phyloP scores from a whole-genome alignment of 2,113 vertebrate species.

The Chloropsis cyanopogon region DNA sequence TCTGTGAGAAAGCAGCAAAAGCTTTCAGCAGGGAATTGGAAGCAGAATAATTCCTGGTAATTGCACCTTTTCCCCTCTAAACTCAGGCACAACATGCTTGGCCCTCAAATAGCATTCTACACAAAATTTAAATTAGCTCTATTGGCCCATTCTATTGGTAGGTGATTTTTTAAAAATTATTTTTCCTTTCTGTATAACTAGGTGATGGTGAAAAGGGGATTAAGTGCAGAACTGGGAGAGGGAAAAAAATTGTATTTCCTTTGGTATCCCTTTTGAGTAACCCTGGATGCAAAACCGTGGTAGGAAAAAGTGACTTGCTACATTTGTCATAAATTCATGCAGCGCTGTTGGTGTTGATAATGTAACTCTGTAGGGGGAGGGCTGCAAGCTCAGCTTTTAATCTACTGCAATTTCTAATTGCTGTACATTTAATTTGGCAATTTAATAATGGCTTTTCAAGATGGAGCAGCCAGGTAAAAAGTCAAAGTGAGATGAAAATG shows the following conservation, averaged over 20 bases:
- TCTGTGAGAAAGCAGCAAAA: neutral
- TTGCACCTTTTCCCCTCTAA: conserved; percentile 25
- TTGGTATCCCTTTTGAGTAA: neutral
- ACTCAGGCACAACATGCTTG: conserved; percentile 69
- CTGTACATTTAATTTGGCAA: neutral
- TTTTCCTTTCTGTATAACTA: neutral
- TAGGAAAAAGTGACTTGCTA: neutral
- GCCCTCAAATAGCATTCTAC: conserved; percentile 75
- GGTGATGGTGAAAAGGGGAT: neutral
- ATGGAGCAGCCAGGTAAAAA: neutral
- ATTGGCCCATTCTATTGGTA: neutral
- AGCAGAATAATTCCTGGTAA: neutral
- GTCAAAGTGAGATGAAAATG: neutral
- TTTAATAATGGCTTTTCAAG: neutral
- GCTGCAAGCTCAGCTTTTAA: neutral
- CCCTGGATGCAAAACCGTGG: neutral
- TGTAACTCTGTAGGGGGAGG: neutral
- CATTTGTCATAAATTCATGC: neutral
- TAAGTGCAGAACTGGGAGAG: neutral
- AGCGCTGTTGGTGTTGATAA: neutral
- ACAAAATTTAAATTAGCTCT: neutral
- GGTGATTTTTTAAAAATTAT: neutral
- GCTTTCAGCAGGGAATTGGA: neutral
- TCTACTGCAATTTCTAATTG: neutral
- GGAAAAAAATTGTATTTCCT: accelerated